Evolutionary conservation across 2,888 invertebrate species (phyloP).

Genomic region (Latheticus oryzae): DNA sequence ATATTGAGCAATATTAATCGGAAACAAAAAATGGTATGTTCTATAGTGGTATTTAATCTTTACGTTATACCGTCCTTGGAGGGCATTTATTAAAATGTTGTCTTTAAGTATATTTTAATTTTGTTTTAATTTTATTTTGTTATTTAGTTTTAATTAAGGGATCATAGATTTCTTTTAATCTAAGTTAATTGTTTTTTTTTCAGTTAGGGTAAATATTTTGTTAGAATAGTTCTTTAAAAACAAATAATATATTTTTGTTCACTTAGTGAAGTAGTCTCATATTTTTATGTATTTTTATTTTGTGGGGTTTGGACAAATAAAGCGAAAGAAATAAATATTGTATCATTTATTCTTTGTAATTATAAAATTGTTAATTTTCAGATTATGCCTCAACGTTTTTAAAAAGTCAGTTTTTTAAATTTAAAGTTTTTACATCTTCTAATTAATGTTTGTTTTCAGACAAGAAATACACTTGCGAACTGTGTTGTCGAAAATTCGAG

Average conservation of each 20-base stretch:
- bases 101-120: slow-evolving; percentile 38
- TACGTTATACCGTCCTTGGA: slow-evolving; percentile 40
- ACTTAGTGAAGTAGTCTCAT: slow-evolving; percentile 40
- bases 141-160: slow-evolving; percentile 33
- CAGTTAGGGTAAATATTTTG: slow-evolving; percentile 21
- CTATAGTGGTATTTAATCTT: slow-evolving; percentile 37
- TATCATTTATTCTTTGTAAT: too few species aligned
- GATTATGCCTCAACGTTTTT: too few species aligned
- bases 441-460: slow-evolving; percentile 10
- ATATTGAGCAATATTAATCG: too few species aligned
- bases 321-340: too few species aligned
- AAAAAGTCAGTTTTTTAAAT: too few species aligned
- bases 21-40: slow-evolving; percentile 39
- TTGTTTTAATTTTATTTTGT: slow-evolving; percentile 36
- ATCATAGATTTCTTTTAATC: slow-evolving; percentile 1
- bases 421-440: slow-evolving; percentile 3
- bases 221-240: slow-evolving; percentile 27
- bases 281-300: slow-evolving; percentile 42
- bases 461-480: slow-evolving; percentile 2
- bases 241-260: slow-evolving; percentile 43
- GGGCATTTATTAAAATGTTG: slow-evolving; percentile 42
- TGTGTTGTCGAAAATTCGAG: not conserved
- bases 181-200: slow-evolving; percentile 28
- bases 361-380: too few species aligned
- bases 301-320: slow-evolving; percentile 44